Base-by-base conservation (phyloP, 2,888 invertebrate species). In the Spisula subtruncata region DNA sequence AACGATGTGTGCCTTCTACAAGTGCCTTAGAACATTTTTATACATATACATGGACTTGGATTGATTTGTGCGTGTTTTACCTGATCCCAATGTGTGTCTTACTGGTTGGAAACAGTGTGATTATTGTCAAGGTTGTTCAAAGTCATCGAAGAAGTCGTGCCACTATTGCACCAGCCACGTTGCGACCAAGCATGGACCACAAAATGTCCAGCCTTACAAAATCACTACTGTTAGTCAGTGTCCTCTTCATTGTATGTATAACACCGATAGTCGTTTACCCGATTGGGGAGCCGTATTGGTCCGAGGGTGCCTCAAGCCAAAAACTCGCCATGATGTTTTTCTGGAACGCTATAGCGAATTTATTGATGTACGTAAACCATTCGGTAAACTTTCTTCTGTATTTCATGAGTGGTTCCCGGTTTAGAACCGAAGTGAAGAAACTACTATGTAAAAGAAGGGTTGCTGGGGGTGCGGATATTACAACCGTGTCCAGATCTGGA, bases 251-350 rank as follows among this genome's bases (percentile, higher is more conserved):
- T 20, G 46, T 90, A 4, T 92, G 92, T 48, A 92, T 92, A 6
- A 92, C 92, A 25, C 90, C 90, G 6, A 89, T 92, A 20, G 92
- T 92, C 4, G 90, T 92, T 6, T 92, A 89, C 60, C 92, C 92
- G 0, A 90, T 90, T n/a, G 92, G 92, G 8, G 88, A 90, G 41
- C 92, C 92, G 10, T 90, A 88, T 71, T 92, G 92, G 92, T 79
- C 81, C 66, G 48, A 84, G 0, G 87, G 86, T 1, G 92, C 92
- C 1, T 88, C 90, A 4, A 79, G 81, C n/a, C 51, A 84, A 25
- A 88, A 84, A 41, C 66, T 92, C 35, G 90, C 90, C 16, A 60
- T 86, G 32, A 71, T 92, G 56, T 92, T 92, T 84, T 81, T 87
- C 16, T 87, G 85, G 79, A 89, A 92, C 25, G 80, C 90, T 4